Conservation (phyloP, 2,797 vertebrate species). For the Protonibea diacanthus region DNA sequence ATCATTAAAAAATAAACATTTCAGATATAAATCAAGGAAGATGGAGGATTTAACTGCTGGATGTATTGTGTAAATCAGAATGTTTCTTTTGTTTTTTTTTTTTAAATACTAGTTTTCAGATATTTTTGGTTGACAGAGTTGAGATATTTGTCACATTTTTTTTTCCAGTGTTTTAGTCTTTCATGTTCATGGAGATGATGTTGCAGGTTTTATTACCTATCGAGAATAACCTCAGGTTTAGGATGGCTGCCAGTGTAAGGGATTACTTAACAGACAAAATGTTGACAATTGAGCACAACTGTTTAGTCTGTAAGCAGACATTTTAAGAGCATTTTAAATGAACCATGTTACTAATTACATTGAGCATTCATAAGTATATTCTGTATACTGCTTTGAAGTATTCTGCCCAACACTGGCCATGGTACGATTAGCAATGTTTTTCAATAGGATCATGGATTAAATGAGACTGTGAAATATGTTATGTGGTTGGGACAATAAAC, state of each 20-base stretch:
- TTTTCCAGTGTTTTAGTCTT: neutral
- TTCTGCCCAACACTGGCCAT: neutral
- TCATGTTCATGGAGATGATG: neutral
- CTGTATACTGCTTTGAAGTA: neutral
- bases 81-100: neutral
- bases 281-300: too few relatives aligned
- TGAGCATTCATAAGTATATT: too few relatives aligned
- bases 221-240: neutral
- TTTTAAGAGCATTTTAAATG: too few relatives aligned
- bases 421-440: too few relatives aligned
- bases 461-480: too few relatives aligned
- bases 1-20: conserved; percentile 12
- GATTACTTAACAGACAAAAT: too few relatives aligned
- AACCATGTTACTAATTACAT: too few relatives aligned
- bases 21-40: conserved; percentile 1
- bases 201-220: neutral
- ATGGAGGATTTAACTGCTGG: neutral
- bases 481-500: too few relatives aligned
- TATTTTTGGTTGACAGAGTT: neutral
- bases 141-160: neutral
- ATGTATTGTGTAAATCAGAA: neutral
- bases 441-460: too few relatives aligned
- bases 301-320: too few relatives aligned
- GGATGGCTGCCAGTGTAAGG: too few relatives aligned
- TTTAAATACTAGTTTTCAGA: neutral